These are phyloP conservation scores for Drosophila ezoana DNA, from an alignment of 2,888 invertebrate genomes.

Conservation along the genomic window DNA sequence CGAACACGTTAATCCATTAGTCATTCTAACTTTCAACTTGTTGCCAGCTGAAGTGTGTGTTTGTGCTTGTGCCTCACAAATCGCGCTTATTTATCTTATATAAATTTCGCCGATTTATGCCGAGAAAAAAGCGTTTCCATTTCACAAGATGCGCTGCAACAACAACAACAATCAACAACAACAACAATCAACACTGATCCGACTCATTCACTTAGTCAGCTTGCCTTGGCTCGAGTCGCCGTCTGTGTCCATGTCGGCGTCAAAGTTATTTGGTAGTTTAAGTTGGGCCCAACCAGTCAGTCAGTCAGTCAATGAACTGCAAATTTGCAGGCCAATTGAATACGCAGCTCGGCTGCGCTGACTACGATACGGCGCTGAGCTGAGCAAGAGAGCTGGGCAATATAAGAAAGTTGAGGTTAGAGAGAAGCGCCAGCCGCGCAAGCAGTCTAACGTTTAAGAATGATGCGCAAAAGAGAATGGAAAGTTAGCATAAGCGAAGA, in stretches of 20 bases:
- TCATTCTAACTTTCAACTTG: conserved; percentile 73
- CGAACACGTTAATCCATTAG: conserved; percentile 66
- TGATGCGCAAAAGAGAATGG: no score
- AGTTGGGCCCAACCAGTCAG: conserved; percentile 49
- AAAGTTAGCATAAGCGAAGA: no score
- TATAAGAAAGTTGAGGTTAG: background rate
- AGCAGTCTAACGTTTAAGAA: no score
- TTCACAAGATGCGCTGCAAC: conserved; percentile 49
- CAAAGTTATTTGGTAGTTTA: conserved; percentile 51
- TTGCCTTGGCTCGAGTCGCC: conserved; percentile 13
- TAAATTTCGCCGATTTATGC: conserved; percentile 49
- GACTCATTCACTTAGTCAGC: conserved; percentile 77
- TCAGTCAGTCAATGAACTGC: conserved; percentile 75
- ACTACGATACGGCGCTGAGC: conserved; percentile 30
- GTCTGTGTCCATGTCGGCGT: conserved; percentile 18
- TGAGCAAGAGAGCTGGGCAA: background rate
- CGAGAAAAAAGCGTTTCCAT: conserved; percentile 28
- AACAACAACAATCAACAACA: conserved; percentile 23
- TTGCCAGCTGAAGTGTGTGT: conserved; percentile 15
- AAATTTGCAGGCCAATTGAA: conserved; percentile 49
- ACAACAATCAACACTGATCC: conserved; percentile 33
- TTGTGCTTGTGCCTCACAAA: conserved; percentile 46
- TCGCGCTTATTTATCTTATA: conserved; percentile 73
- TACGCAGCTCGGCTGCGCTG: conserved; percentile 28
- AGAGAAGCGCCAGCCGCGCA: no score